Evolutionary conservation across 2,113 vertebrate genomes (phyloP).

Genomic region (Eublepharis macularius): DNA sequence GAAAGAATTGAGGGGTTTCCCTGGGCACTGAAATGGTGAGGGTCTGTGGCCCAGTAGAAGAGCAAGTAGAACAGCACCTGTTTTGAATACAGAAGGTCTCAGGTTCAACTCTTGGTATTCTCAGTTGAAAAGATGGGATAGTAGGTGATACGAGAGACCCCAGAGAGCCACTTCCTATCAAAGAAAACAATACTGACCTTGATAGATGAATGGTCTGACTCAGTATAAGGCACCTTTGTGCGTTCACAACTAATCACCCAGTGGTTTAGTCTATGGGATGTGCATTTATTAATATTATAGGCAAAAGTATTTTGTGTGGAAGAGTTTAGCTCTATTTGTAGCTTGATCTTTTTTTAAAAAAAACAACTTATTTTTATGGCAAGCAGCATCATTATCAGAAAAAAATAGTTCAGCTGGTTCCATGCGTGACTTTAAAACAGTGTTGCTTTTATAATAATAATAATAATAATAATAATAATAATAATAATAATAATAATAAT

Average conservation of each 20-base stretch:
- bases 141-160: too few relatives aligned
- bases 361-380: neutral
- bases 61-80: too few relatives aligned
- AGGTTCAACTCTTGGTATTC: too few relatives aligned
- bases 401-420: neutral
- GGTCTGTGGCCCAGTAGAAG: too few relatives aligned
- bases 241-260: too few relatives aligned
- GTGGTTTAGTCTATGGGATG: neutral
- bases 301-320: neutral
- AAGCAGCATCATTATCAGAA: neutral
- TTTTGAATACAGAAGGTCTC: too few relatives aligned
- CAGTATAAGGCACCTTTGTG: too few relatives aligned
- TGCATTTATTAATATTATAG: neutral
- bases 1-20: neutral
- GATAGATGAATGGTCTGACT: too few relatives aligned
- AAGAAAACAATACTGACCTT: too few relatives aligned
- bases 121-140: too few relatives aligned
- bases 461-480: neutral
- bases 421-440: conserved; percentile 4
- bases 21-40: neutral
- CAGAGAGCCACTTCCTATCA: too few relatives aligned
- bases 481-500: neutral
- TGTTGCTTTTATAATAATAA: neutral
- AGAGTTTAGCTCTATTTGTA: neutral
- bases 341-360: too few relatives aligned